Conservation (phyloP, 2,113 vertebrate species). For the Stigmatopora nigra region DNA sequence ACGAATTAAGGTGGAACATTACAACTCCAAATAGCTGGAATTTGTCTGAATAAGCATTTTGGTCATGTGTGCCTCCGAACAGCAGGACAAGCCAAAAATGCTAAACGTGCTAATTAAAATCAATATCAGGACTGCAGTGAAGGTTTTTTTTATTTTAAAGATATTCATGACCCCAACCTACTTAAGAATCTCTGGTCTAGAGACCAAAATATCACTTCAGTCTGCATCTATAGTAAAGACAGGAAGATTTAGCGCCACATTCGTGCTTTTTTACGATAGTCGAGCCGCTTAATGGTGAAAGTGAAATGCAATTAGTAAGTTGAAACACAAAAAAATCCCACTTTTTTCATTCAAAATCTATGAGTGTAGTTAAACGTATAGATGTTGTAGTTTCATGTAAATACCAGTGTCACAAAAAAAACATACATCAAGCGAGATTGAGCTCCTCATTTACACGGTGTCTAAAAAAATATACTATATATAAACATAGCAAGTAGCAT, state of each 20-base stretch:
- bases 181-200: not conserved
- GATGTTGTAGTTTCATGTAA: constrained; percentile 60
- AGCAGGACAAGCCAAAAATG: not conserved
- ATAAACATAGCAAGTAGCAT: not conserved
- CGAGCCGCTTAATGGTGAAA: constrained; percentile 62
- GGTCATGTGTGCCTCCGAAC: not conserved
- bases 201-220: not conserved
- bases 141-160: not conserved
- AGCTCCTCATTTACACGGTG: constrained; percentile 54
- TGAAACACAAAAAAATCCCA: constrained; percentile 40
- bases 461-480: constrained; percentile 8
- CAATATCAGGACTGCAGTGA: not conserved
- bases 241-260: constrained; percentile 31
- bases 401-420: constrained; percentile 51
- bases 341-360: constrained; percentile 32
- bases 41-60: too few relatives aligned
- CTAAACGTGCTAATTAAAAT: not conserved
- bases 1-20: not conserved
- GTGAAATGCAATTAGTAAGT: constrained; percentile 55
- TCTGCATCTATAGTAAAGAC: constrained; percentile 8
- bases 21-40: not conserved
- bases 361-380: constrained; percentile 59
- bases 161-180: not conserved
- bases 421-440: constrained; percentile 50
- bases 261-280: constrained; percentile 26